Evolutionary conservation across 1,140 invertebrate genomes (phyloP).

Genomic region (Drosophila bocki): DNA sequence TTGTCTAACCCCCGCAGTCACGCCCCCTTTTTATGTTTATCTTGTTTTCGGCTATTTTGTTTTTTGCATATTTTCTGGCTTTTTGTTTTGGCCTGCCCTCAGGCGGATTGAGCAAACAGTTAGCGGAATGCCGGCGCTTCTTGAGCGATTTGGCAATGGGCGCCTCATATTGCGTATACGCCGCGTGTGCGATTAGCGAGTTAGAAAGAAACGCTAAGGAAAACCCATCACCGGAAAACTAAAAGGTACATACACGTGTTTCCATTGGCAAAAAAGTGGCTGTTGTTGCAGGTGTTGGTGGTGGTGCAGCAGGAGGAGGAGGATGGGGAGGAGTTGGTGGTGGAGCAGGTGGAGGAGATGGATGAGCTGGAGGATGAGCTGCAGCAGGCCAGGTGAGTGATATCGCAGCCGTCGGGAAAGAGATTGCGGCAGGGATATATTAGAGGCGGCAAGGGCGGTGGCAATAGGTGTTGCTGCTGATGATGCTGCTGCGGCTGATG

Average conservation of each 20-base stretch:
- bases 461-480: constrained; percentile 19
- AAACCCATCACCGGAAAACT: constrained; percentile 47
- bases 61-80: constrained; percentile 2
- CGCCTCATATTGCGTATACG: constrained; percentile 68
- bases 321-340: constrained; percentile 16
- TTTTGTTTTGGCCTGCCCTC: constrained; percentile 15
- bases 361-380: constrained; percentile 36
- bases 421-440: constrained; percentile 82
- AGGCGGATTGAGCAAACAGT: constrained; percentile 48
- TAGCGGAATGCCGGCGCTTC: constrained; percentile 46
- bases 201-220: constrained; percentile 35
- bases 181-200: constrained; percentile 55
- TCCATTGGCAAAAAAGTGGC: constrained; percentile 51
- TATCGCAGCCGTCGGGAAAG: constrained; percentile 81
- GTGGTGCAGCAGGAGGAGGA: constrained; percentile 12
- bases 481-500: constrained; percentile 20
- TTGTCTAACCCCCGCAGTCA: constrained; percentile 26
- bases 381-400: constrained; percentile 65
- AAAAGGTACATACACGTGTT: constrained; percentile 67
- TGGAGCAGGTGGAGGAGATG: constrained; percentile 23
- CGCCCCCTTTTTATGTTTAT: constrained; percentile 32
- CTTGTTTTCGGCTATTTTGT: constrained; percentile 14
- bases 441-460: constrained; percentile 52
- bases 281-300: constrained; percentile 21
- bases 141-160: constrained; percentile 59